Base-by-base conservation (phyloP, 2,888 invertebrate species). In the Anthoptus insignis region DNA sequence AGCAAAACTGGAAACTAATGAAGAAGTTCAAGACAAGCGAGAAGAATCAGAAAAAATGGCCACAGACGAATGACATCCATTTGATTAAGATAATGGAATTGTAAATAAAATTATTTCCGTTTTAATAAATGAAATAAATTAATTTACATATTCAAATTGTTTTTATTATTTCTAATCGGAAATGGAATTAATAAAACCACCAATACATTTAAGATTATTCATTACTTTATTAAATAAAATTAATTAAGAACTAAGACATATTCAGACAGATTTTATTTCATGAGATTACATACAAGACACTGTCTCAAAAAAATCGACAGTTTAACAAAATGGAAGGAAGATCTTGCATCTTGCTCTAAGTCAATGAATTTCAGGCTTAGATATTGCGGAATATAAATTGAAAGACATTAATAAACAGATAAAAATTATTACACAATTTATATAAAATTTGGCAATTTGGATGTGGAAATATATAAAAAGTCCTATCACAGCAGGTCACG, bases 41-140 rank as follows among this genome's bases (percentile, higher is more conserved):
- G 72, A 71, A 66, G 81, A 76, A 24, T 74, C 70, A 29, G 64
- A 69, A 34, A 59, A 69, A 52, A 70, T 73, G 65, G 49, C 54
- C 13, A 47, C 47, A 22, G 42, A 56, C 63, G 2, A 70, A 70
- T 72, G 74, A 63, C 74, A 69, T 4, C 68, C 57, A 57, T 47
- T 39, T 11, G 54, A 13, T 34, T 34, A 13, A 49, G 14, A 24
- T n/a, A 45, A 34, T 47, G 22, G 22, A 47, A n/a, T 47, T 50
- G 45, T 32, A 50, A 47, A 19, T 45, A 14, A 34, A 11, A 37
- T 39, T 14, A 19, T 32, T 53, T 52, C 27, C 50, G 27, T 58
- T 47, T 22, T 58, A 37, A 24, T 47, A 53, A 24, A 34, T 49
- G 34, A 21, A 19, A 14, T 6, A 27, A 27, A 32, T 9, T 9